Base-by-base conservation (phyloP, 2,113 vertebrate species). In the Nycticorax nycticorax region DNA sequence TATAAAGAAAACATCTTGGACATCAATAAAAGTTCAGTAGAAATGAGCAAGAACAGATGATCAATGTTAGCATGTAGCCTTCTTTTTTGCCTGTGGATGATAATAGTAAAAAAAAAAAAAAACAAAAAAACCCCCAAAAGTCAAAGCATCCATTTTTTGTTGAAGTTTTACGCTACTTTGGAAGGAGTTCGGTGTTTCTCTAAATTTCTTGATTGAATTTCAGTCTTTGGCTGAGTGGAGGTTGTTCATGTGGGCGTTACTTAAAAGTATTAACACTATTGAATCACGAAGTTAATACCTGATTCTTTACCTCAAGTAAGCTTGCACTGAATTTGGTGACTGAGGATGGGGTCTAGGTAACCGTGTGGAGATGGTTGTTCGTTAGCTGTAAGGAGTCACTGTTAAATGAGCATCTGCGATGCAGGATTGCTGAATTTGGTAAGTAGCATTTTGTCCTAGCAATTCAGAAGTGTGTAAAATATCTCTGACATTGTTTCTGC, bases 331-430 rank as follows among this genome's bases (percentile, higher is more conserved):
- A 32, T 41, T 24, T 16, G 33, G 10, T 45, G 71, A 19, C 47
- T 41, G 52, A 52, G 37, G 30, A 14, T 3, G 10, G 52, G 28
- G 12, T 17, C 8, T 33, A 3, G 32, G 39, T 53, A 28, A 24
- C 30, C 0, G 12, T 18, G 30, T 22, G 26, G 57, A 21, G n/a
- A 4, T 30, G 0, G 1, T 8, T 26, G 57, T 19, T 67, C 3
- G 0, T 23, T 23, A 26, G 21, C 14, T 55, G 27, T 39, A 15
- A 53, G 47, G 53, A 45, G 60, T 62, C 14, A 18, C 35, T 82
- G 6, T 26, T 55, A 27, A 62, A 45, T 20, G 35, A 67, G 27
- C 32, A 26, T 53, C 52, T 52, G 53, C 52, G 50, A 4, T 30
- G 19, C 8, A 12, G 39, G 47, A 9, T 56, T 53, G 27, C 62